phyloP scores from a whole-genome alignment of 2,113 vertebrate species.

The Cyprinus carpio region DNA sequence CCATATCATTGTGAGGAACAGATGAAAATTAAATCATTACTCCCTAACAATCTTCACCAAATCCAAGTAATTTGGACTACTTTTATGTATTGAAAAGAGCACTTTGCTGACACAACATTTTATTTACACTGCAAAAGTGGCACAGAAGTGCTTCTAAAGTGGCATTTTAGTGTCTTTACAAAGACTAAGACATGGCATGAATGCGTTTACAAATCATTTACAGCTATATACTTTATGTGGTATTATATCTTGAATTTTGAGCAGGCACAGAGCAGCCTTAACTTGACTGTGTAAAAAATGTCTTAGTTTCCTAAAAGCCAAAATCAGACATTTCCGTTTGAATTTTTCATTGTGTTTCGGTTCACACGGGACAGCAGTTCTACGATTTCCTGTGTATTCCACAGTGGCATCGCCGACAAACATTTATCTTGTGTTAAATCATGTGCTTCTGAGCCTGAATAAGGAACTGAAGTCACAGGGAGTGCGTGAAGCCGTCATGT shows the following conservation, averaged over 20 bases:
- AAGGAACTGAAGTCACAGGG: conserved; percentile 35
- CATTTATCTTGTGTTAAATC: conserved; percentile 55
- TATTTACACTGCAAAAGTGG: no score
- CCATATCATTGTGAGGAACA: neutral
- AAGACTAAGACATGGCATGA: no score
- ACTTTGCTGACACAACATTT: neutral
- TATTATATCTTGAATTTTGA: no score
- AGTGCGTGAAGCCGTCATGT: conserved; percentile 63
- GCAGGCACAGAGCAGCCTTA: no score
- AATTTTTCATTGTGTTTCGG: conserved; percentile 40
- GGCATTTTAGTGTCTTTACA: no score
- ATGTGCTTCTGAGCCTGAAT: conserved; percentile 38
- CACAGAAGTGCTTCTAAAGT: no score
- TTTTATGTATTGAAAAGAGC: neutral
- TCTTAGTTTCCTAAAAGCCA: neutral
- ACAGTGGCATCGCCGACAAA: conserved; percentile 48
- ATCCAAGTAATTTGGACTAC: neutral
- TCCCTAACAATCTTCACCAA: neutral
- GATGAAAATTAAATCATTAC: neutral
- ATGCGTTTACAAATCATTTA: no score
- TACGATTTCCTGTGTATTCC: conserved; percentile 42
- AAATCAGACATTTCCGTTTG: conserved; percentile 15
- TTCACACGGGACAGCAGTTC: conserved; percentile 18
- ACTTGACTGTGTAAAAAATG: no score
- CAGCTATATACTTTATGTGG: no score